Conservation (phyloP, 1,140 invertebrate genomes). For the Caenorhabditis remanei region DNA sequence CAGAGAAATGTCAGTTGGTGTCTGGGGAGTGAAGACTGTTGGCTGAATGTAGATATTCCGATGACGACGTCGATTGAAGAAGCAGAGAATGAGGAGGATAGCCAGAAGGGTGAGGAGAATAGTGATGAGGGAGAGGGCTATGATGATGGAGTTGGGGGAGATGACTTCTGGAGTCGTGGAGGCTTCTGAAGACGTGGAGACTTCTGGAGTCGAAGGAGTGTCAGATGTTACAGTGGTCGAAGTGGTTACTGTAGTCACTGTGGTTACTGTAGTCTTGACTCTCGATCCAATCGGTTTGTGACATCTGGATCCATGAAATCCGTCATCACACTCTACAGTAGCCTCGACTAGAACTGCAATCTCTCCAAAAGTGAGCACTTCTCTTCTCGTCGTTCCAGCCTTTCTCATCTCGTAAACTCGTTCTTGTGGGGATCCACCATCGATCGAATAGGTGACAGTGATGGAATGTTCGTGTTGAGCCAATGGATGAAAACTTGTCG, state of each 20-base stretch:
- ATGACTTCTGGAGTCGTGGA: no score
- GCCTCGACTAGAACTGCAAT: neutral
- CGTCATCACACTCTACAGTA: conserved; percentile 6
- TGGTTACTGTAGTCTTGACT: neutral
- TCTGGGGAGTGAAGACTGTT: no score
- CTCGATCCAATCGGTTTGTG: neutral
- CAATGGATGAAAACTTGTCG: neutral
- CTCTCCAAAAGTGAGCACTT: neutral
- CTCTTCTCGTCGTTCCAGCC: neutral
- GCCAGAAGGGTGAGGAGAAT: neutral
- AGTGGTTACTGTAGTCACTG: no score
- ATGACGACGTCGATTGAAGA: neutral
- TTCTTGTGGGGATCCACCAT: neutral
- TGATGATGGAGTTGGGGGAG: neutral
- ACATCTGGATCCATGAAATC: conserved; percentile 2
- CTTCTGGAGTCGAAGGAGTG: neutral
- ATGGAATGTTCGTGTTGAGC: neutral
- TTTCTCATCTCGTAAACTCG: neutral
- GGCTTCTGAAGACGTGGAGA: neutral
- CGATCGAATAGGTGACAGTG: neutral
- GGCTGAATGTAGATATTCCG: no score
- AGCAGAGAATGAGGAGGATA: neutral
- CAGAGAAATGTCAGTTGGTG: no score
- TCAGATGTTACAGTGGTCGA: no score
- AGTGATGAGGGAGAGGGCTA: neutral